Evolutionary conservation across 2,888 invertebrate genomes (phyloP).

Genomic region (Macroteleia sp.): DNA sequence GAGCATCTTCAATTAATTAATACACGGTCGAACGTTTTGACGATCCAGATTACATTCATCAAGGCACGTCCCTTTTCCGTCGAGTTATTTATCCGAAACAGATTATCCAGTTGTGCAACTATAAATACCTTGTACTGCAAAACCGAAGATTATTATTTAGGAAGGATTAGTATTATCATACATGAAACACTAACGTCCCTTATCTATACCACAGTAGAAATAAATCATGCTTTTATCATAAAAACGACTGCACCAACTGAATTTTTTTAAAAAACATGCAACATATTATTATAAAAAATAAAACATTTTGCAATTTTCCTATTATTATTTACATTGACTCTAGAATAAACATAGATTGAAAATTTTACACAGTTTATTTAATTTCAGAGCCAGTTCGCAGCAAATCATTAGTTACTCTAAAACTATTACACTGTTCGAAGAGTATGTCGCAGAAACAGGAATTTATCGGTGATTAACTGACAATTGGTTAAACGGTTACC

Average conservation of each 20-base stretch:
- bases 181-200: too few species aligned
- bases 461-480: background rate
- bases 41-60: constrained; percentile 13
- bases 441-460: background rate
- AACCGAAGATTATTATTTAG: too few species aligned
- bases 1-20: constrained; percentile 21
- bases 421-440: background rate
- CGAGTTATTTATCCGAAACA: constrained; percentile 4
- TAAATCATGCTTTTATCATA: too few species aligned
- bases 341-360: too few species aligned
- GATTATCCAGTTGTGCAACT: too few species aligned
- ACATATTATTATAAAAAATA: too few species aligned
- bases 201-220: too few species aligned
- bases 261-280: too few species aligned
- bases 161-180: constrained; percentile 8
- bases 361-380: constrained; percentile 12
- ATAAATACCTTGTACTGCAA: too few species aligned
- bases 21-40: background rate
- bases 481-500: background rate
- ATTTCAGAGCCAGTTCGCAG: background rate
- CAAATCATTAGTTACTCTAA: constrained; percentile 3
- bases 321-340: too few species aligned
- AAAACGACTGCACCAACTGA: too few species aligned
- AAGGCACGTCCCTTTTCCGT: constrained; percentile 1
- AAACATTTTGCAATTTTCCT: too few species aligned